phyloP scores from a whole-genome alignment of 1,140 invertebrate species.

The Drosophila sp. region DNA sequence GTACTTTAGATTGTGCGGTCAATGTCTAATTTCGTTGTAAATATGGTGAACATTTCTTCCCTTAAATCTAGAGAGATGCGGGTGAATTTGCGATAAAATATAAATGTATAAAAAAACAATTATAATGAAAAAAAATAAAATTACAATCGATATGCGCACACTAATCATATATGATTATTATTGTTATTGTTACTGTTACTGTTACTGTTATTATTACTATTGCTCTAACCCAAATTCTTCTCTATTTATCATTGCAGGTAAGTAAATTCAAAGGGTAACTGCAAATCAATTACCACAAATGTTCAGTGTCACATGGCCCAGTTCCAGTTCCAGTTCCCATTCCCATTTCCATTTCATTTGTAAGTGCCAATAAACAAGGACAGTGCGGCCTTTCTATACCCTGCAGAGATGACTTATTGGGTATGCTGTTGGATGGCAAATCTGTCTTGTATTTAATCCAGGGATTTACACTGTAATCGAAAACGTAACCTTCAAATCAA shows the following conservation, averaged over 20 bases:
- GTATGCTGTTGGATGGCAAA: too few species aligned
- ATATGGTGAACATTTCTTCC: neutral
- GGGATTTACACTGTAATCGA: too few species aligned
- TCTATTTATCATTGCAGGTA: slow-evolving; percentile 70
- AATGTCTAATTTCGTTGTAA: slow-evolving; percentile 27
- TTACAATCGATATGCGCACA: slow-evolving; percentile 22
- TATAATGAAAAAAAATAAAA: too few species aligned
- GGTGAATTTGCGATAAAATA: slow-evolving; percentile 24
- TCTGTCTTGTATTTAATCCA: too few species aligned
- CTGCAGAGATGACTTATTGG: neutral
- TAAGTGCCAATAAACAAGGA: slow-evolving; percentile 67
- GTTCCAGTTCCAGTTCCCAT: slow-evolving; percentile 30
- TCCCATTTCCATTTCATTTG: slow-evolving; percentile 10
- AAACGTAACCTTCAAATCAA: too few species aligned
- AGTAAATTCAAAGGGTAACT: slow-evolving; percentile 58
- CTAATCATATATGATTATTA: neutral
- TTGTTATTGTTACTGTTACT: neutral
- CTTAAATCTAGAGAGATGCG: slow-evolving; percentile 11
- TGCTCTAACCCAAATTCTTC: slow-evolving; percentile 25
- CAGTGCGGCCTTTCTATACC: slow-evolving; percentile 58
- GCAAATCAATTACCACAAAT: slow-evolving; percentile 60
- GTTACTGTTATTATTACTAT: slow-evolving; percentile 7
- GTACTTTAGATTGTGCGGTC: slow-evolving; percentile 4
- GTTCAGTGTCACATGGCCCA: slow-evolving; percentile 75
- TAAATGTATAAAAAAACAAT: too few species aligned